Evolutionary conservation across 2,888 invertebrate species (phyloP), one percentile per base, ranked within the genome.

Genomic region (Ophion ventricosus): DNA sequence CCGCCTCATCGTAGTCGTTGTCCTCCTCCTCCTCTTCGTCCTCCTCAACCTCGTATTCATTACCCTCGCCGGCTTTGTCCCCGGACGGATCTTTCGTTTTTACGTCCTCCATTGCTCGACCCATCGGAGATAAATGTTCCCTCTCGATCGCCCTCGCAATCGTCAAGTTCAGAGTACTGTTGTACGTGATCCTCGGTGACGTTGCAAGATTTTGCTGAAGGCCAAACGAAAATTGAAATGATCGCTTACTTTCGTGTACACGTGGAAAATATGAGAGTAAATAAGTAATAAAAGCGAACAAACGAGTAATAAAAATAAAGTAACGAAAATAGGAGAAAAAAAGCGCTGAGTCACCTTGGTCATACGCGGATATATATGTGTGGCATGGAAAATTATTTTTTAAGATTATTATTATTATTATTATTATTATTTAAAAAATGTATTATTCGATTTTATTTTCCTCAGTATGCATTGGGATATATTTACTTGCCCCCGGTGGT

Each of bases 1-100:
- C 81, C 56, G 40, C 75, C 35, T 85, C 86, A 17, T 86, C 86
- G 8, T 80, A 83, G 10, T 80, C 87, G 5, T 88, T 88, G 0
- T 82, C 88, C 29, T 84, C 88, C 69, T 83, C 87, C 17, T 85
- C 87, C n/a, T 81, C 85, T 0, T 64, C 77, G 57, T 78, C 87
- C 26, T 86, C 87, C 10, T 79, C 85, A 7, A 72, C 85, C 49
- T 64, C 82, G 20, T 81, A 85, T 26, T 61, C 72, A 7, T 77
- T 64, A 56, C 57, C 78, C 35, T 84, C 83, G 17, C 61, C 82
- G 49, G 81, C 79, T 63, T 84, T 81, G 26, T 78, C 70, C 63
- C 75, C 82, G 26, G 77, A 79, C 26, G 67, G 64, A 10, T 80
- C 82, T 61, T 83, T 76, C 26, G 76, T 75, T 43, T 83, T 83